Base-by-base conservation (phyloP, 1,140 invertebrate genomes). In the Halictus rubicundus region DNA sequence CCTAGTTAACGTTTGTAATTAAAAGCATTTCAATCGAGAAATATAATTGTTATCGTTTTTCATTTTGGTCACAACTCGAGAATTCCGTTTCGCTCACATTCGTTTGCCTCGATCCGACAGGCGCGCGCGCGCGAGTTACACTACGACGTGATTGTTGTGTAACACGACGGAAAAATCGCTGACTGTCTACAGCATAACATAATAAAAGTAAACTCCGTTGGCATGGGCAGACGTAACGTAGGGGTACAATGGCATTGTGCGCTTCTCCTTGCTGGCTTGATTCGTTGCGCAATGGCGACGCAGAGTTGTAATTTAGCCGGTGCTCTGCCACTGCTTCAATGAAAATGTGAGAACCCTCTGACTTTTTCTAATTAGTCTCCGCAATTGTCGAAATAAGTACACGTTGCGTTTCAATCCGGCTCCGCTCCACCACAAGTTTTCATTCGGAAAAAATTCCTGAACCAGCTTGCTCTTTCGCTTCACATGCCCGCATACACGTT, bases 271-370 rank as follows among this genome's bases (percentile, higher is more conserved):
- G n/a, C 19, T 71, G 68, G n/a, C 59, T 39, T 68, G 21, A 8
- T 2, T 25, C 42, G n/a, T 78, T 78, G 23, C n/a, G 19, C 19
- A 78, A 78, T n/a, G 25, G 19, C 14, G n/a, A n/a, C 6, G 42
- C 25, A 16, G 42, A 5, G 27, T 39, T 39, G 39, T 78, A 69
- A 77, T 77, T 77, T 61, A 77, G 25, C 39, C 8, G 23, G 6
- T 37, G 39, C 12, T n/a, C 6, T 12, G n/a, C 9, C 10, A 16
- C 7, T n/a, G 8, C 16, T 63, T 52, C 10, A 16, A 78, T 25
- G 32, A 71, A 78, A 63, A 63, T 63, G 59, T 71, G 68, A 78
- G 68, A 78, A 78, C 16, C 6, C 27, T 12, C 21, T 37, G 39
- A 49, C 19, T 61, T 49, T 49, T 68, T 63, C 9, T 63, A 77